Base-by-base conservation (phyloP, 2,797 vertebrate species). In the Characodon lateralis region DNA sequence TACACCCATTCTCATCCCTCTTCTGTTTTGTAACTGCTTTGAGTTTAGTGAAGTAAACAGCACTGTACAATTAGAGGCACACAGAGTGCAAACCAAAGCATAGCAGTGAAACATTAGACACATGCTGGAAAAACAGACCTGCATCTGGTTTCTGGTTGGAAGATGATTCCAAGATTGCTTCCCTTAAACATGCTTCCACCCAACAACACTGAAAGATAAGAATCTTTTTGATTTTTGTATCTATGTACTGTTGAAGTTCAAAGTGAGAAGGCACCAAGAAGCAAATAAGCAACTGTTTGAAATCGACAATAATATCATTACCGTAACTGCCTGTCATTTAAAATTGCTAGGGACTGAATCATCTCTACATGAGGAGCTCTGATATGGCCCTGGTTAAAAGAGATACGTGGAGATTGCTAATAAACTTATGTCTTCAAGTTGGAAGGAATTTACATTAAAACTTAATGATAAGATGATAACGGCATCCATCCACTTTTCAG, bases 1-100 rank as follows among this genome's bases (percentile, higher is more conserved):
- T 83, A 88, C 90, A 20, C 92, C 92, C 90, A 66, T 77, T 24
- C 78, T 7, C 78, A 86, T 89, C 78, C 76, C 85, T 86, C 76
- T 87, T 65, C 26, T 58, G 77, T 84, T 68, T 88, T 76, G 51
- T 51, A 16, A 51, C 63, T 16, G n/a, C 76, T 86, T 69, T 77
- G 73, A 83, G 77, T 56, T 86, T 43, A 59, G 46, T 56, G 80
- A 50, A 84, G 84, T 80, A 89, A 90, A 89, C 89, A 89, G 51
- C 5, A 0, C 12, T 8, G 28, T 1, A 35, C 14, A 59, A 46
- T 71, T n/a, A 50, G 53, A 71, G 53, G 59, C 53, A 48, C 28
- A 28, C 35, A 41, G 70, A 55, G 10, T 55, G 22, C 70, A 83
- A 76, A 84, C 69, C 80, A 74, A 70, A 70, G 50, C 71, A 48